Percentiles rank a stretch among this genome's conserved stretches.
Evolutionary conservation across 2,888 invertebrate species (phyloP).

Genomic region (Phrixothrix hirtus): DNA sequence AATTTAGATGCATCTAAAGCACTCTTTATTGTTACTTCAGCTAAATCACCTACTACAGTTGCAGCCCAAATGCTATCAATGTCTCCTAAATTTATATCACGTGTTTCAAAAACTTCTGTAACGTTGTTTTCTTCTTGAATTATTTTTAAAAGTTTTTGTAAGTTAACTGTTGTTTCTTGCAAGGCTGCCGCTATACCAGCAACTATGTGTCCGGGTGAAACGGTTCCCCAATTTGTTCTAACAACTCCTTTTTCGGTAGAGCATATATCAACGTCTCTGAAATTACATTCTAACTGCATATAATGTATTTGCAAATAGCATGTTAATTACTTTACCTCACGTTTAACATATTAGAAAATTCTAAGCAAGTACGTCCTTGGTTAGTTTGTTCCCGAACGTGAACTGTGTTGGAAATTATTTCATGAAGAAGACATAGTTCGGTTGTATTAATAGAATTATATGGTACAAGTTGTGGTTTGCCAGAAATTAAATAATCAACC

Average conservation of each 20-base stretch:
- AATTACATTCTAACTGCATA: slow-evolving; percentile 12
- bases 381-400: slow-evolving; percentile 64
- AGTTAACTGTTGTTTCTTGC: slow-evolving; percentile 62
- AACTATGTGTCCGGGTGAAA: slow-evolving; percentile 64
- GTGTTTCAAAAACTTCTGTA: slow-evolving; percentile 7
- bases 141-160: slow-evolving; percentile 57
- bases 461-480: slow-evolving; percentile 48
- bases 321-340: slow-evolving; percentile 15
- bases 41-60: slow-evolving; percentile 66
- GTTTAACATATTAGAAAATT: slow-evolving; percentile 40
- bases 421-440: slow-evolving; percentile 62
- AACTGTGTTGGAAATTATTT: slow-evolving; percentile 63
- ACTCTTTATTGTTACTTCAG: slow-evolving; percentile 69
- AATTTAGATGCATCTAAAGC: slow-evolving; percentile 60
- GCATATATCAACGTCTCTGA: slow-evolving; percentile 50
- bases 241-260: slow-evolving; percentile 70
- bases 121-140: slow-evolving; percentile 42
- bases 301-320: slow-evolving; percentile 6
- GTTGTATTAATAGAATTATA: slow-evolving; percentile 49
- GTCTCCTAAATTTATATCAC: slow-evolving; percentile 27
- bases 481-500: slow-evolving; percentile 64
- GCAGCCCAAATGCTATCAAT: slow-evolving; percentile 59
- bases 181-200: slow-evolving; percentile 64
- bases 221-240: slow-evolving; percentile 64
- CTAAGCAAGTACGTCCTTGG: slow-evolving; percentile 57